Evolutionary conservation across 1,140 invertebrate genomes (phyloP).

Genomic region (Cotesia vestalis): DNA sequence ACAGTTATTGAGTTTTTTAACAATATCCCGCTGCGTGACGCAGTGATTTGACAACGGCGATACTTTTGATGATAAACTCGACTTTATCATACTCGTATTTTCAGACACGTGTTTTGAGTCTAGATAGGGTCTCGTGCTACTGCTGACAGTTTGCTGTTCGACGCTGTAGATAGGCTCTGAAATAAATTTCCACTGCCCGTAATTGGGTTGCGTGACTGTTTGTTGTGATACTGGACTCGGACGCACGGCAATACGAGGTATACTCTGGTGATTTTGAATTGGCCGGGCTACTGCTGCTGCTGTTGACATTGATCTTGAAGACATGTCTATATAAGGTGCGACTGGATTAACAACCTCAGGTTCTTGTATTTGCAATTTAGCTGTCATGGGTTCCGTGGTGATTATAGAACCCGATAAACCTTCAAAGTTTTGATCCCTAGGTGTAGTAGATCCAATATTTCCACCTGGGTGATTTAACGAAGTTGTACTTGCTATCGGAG

Average conservation of each 20-base stretch:
- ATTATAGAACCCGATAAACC: neutral
- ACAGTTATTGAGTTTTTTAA: constrained; percentile 41
- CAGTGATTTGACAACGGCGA: constrained; percentile 56
- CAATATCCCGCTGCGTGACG: constrained; percentile 51
- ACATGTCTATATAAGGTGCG: constrained; percentile 41
- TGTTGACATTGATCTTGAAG: constrained; percentile 38
- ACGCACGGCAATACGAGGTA: constrained; percentile 59
- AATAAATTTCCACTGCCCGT: constrained; percentile 51
- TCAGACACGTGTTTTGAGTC: constrained; percentile 62
- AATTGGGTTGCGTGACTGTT: constrained; percentile 40
- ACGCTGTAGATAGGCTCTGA: constrained; percentile 51
- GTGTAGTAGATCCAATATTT: constrained; percentile 14
- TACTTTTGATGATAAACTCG: constrained; percentile 58
- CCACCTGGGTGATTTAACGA: constrained; percentile 15
- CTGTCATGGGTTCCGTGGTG: constrained; percentile 40
- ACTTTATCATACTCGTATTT: constrained; percentile 63
- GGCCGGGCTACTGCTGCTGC: constrained; percentile 44
- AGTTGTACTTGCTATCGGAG: constrained; percentile 26
- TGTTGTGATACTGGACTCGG: constrained; percentile 54
- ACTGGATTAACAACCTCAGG: constrained; percentile 42
- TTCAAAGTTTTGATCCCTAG: constrained; percentile 43
- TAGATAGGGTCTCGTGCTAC: constrained; percentile 57
- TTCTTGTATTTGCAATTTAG: constrained; percentile 46
- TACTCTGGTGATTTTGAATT: constrained; percentile 42
- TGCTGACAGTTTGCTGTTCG: constrained; percentile 52